Conservation (phyloP, 2,797 vertebrate genomes). For the Alexandromys oeconomus region DNA sequence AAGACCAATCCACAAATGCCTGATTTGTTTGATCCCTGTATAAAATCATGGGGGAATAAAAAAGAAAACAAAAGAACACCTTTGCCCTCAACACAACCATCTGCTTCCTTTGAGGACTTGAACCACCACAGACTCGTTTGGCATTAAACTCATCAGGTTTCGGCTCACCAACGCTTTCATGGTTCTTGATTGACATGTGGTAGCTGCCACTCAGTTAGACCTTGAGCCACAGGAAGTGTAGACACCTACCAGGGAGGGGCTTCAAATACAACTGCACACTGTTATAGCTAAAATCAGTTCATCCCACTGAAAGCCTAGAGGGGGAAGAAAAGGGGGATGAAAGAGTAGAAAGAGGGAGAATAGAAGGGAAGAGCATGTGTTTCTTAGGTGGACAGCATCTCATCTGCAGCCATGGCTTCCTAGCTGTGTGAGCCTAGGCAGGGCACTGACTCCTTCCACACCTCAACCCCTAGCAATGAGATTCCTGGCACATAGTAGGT, state of each 20-base stretch:
- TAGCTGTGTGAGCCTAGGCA: background rate
- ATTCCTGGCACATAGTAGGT: rapidly evolving
- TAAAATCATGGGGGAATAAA: constrained; percentile 85
- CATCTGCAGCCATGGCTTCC: background rate
- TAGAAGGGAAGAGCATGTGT: background rate
- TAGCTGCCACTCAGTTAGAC: background rate
- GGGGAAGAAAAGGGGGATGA: background rate
- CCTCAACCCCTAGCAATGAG: background rate
- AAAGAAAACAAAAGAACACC: constrained; percentile 41
- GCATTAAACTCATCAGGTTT: constrained; percentile 81
- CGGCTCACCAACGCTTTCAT: constrained; percentile 61
- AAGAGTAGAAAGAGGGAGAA: no score
- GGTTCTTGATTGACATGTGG: background rate
- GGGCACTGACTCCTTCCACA: background rate
- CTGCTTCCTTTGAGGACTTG: constrained; percentile 75
- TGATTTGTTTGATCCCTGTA: constrained; percentile 64
- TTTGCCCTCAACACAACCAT: constrained; percentile 79
- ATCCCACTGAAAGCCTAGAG: background rate
- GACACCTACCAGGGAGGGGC: background rate
- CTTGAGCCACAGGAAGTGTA: background rate
- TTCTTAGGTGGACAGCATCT: background rate
- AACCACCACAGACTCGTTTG: constrained; percentile 82
- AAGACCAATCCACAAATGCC: constrained; percentile 42
- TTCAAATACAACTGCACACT: background rate
- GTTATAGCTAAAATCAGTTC: background rate